Conservation (phyloP, 2,797 vertebrate species). For the Alosa sapidissima region DNA sequence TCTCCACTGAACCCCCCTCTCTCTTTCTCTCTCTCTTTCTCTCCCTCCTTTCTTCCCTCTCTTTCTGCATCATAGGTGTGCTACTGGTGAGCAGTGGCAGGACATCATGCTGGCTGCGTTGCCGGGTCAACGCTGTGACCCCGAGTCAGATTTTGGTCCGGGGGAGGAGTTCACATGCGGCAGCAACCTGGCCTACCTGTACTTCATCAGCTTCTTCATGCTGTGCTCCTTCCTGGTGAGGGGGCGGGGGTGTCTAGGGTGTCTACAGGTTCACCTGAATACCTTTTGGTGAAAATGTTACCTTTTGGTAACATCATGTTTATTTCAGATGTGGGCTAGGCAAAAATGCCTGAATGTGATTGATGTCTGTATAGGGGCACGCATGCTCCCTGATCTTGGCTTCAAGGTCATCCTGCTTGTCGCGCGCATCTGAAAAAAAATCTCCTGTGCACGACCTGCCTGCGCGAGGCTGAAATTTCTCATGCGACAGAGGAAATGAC, state of each 20-base stretch:
- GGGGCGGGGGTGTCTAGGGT: too few species aligned
- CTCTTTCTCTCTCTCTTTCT: background rate
- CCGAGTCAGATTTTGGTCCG: slow-evolving; percentile 85
- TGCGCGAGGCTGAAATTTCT: too few species aligned
- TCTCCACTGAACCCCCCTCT: background rate
- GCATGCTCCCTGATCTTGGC: too few species aligned
- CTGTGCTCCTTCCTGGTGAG: slow-evolving; percentile 96
- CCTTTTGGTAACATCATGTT: too few species aligned
- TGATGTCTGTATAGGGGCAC: too few species aligned
- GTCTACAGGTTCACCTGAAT: background rate
- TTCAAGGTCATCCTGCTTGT: too few species aligned
- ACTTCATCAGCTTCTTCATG: slow-evolving; percentile 99
- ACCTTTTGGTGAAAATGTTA: too few species aligned
- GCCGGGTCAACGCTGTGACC: slow-evolving; percentile 91
- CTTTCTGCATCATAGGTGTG: slow-evolving; percentile 77
- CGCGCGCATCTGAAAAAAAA: too few species aligned
- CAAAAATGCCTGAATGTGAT: too few species aligned
- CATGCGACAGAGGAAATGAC: too few species aligned
- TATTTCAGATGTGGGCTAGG: too few species aligned
- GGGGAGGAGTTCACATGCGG: slow-evolving; percentile 94
- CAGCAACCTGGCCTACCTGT: slow-evolving; percentile 94
- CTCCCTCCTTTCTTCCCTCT: background rate
- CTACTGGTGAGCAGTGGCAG: slow-evolving; percentile 97
- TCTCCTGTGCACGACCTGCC: too few species aligned
- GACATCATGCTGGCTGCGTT: slow-evolving; percentile 96